Base-by-base conservation (phyloP, 2,888 invertebrate genomes). In the Troides oblongomaculatus region DNA sequence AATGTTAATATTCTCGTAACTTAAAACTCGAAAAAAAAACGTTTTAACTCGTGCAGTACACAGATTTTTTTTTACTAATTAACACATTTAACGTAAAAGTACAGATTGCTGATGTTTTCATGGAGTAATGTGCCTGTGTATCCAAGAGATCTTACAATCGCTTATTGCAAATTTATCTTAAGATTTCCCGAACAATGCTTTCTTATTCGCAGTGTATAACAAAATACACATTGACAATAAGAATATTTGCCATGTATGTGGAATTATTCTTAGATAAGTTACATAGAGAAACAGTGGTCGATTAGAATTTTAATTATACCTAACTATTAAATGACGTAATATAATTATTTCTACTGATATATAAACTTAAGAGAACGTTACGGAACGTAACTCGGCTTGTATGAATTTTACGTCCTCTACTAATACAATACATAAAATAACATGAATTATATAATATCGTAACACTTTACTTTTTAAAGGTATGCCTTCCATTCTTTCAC, bases 221-320 rank as follows among this genome's bases (percentile, higher is more conserved):
- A 53, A 18, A n/a, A n/a, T n/a, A 53, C 53, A 53, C 53, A 53
- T 53, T n/a, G 46, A 46, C 46, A 53, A 53, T 53, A n/a, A n/a
- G n/a, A 18, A 53, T 53, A 53, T n/a, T 53, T 53, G n/a, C 4
- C 6, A 18, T 53, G 18, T 53, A 53, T 53, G 53, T 7, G n/a
- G n/a, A 53, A 53, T 53, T 53, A n/a, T 53, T 53, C 18, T 50
- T 12, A 18, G 53, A 53, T 53, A 53, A 53, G n/a, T 7, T n/a
- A 53, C 50, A 50, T n/a, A 53, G n/a, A n/a, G n/a, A 18, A 53
- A 50, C 50, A 50, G 50, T 50, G 18, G 50, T 53, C n/a, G 53
- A 53, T 53, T 53, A 53, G 53, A 53, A 53, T 53, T 53, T 21
- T 53, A 53, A 53, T 53, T 53, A 53, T 53, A 53, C 53, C n/a